Percentiles rank a stretch among this genome's conserved stretches.
phyloP scores from a whole-genome alignment of 2,888 invertebrate species.

The Leptinotarsa peninsularis region DNA sequence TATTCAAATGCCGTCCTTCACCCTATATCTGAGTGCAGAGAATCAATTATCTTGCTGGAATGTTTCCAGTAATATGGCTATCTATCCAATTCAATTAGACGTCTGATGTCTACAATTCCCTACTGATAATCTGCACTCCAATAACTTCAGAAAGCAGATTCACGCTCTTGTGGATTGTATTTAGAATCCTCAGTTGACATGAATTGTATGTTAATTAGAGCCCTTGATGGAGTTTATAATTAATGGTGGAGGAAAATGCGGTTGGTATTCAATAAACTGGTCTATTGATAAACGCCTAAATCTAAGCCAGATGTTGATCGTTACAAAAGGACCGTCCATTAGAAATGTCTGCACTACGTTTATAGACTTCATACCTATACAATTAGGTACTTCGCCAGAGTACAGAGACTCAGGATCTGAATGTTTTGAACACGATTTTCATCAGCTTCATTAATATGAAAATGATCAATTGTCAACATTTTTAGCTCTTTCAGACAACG shows the following conservation, averaged over 20 bases:
- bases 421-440: too few relatives aligned
- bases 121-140: neutral
- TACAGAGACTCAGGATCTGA: too few relatives aligned
- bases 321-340: neutral
- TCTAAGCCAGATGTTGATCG: neutral
- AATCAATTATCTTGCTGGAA: too few relatives aligned
- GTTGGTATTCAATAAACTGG: neutral
- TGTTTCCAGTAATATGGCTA: neutral
- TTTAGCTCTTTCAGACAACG: too few relatives aligned
- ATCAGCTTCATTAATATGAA: too few relatives aligned
- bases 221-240: neutral
- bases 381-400: too few relatives aligned
- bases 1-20: too few relatives aligned
- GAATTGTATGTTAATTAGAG: slow-evolving; percentile 2
- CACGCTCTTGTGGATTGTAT: neutral
- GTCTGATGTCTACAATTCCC: neutral
- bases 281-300: neutral
- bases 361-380: too few relatives aligned
- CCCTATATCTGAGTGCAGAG: too few relatives aligned
- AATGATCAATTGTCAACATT: too few relatives aligned
- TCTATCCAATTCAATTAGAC: slow-evolving; percentile 1
- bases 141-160: neutral
- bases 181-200: neutral
- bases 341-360: too few relatives aligned
- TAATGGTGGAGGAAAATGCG: neutral